phyloP scores from a whole-genome alignment of 37 sponge, comb jelly and placozoan species.

The Axinella damicornis region DNA sequence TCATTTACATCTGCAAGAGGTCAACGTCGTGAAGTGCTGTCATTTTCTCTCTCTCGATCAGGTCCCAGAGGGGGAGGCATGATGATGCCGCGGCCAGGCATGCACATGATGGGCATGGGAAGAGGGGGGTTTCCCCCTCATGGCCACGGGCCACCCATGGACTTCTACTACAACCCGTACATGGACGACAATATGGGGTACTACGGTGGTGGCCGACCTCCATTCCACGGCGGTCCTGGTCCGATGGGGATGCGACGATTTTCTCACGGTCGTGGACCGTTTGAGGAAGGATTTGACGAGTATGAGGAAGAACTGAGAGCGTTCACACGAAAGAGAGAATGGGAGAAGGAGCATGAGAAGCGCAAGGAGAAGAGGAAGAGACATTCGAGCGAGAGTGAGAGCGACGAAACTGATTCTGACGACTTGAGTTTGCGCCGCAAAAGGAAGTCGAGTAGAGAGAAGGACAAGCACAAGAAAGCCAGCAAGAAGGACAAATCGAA shows the following conservation, averaged over 20 bases:
- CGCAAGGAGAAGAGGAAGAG: conserved; percentile 7
- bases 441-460: conserved; percentile 24
- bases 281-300: conserved; percentile 52
- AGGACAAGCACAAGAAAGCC: conserved; percentile 18
- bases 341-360: conserved; percentile 55
- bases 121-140: conserved; percentile 22
- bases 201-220: conserved; percentile 46
- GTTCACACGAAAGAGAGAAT: conserved; percentile 59
- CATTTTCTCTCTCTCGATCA: too few relatives aligned
- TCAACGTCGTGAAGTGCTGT: too few relatives aligned
- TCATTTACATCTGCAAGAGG: too few relatives aligned
- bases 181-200: conserved; percentile 44
- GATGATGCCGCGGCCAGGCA: conserved; percentile 48
- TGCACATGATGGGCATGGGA: conserved; percentile 48
- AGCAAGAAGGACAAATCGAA: conserved; percentile 4
- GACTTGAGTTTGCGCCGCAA: not conserved
- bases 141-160: conserved; percentile 34
- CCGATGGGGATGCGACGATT: conserved; percentile 41
- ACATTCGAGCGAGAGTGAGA: conserved; percentile 23
- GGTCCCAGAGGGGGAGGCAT: conserved; percentile 3
- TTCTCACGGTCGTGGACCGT: conserved; percentile 15
- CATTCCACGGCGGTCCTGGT: not conserved
- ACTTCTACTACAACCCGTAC: conserved; percentile 57
- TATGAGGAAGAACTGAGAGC: conserved; percentile 76
- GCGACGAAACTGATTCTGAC: conserved; percentile 17